Evolutionary conservation across 1,140 invertebrate genomes (phyloP).

Genomic region (Lepidurus apus): DNA sequence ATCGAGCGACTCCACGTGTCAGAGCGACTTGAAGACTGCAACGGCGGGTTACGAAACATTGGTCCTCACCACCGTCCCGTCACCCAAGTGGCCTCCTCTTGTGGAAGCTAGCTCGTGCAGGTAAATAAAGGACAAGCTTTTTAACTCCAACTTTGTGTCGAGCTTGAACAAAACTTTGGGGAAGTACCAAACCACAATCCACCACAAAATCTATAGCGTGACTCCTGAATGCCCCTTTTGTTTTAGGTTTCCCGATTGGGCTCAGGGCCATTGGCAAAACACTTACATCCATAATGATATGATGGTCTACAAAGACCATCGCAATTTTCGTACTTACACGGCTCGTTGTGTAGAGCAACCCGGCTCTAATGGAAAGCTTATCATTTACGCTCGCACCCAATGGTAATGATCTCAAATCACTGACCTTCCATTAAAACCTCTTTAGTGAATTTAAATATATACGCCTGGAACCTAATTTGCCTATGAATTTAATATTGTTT

Average conservation of each 20-base stretch:
- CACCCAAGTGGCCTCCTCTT: constrained; percentile 44
- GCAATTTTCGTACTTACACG: constrained; percentile 59
- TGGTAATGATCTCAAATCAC: constrained; percentile 43
- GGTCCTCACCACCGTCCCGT: constrained; percentile 46
- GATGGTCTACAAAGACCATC: constrained; percentile 58
- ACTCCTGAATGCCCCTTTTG: constrained; percentile 31
- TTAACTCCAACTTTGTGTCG: neutral
- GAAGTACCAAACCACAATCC: neutral
- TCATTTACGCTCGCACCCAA: constrained; percentile 52
- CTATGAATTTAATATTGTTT: constrained; percentile 21
- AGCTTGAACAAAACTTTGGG: neutral
- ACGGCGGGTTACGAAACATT: constrained; percentile 57
- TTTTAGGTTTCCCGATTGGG: constrained; percentile 58
- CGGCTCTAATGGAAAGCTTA: constrained; percentile 46
- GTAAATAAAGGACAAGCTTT: constrained; percentile 36
- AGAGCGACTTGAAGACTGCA: constrained; percentile 52
- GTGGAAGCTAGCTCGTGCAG: constrained; percentile 42
- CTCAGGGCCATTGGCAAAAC: constrained; percentile 60
- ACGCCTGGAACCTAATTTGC: neutral
- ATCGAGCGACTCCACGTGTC: constrained; percentile 64
- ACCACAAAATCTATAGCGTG: neutral
- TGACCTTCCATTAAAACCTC: too few relatives aligned
- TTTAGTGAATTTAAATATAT: too few relatives aligned
- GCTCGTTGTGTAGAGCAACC: constrained; percentile 54
- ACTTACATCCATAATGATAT: constrained; percentile 55